These are phyloP conservation scores for Rhombomys opimus DNA, from an alignment of 2,113 vertebrate genomes.

Conservation along the genomic window DNA sequence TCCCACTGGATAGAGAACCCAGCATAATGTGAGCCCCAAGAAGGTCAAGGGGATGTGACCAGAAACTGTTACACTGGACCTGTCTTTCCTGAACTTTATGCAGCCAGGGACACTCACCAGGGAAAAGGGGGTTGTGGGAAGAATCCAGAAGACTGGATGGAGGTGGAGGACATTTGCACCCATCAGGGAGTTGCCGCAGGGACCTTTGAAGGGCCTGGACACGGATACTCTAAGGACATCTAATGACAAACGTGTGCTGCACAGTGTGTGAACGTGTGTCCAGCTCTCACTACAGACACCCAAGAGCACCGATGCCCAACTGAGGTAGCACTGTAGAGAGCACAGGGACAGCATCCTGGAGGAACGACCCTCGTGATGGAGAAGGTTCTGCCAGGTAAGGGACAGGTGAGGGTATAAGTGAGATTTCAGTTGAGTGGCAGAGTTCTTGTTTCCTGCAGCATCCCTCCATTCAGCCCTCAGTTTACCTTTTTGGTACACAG, in stretches of 20 bases:
- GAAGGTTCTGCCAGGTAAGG: background rate
- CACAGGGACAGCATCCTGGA: background rate
- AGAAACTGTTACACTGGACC: background rate
- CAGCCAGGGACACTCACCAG: background rate
- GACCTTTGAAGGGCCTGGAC: background rate
- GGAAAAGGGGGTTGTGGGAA: background rate
- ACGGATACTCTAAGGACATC: background rate
- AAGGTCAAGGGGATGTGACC: background rate
- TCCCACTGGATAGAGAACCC: background rate
- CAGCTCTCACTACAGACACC: background rate
- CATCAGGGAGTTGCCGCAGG: background rate
- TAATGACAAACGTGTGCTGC: background rate
- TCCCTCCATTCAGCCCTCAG: background rate
- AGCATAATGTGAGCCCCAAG: background rate
- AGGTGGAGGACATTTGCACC: too few species aligned
- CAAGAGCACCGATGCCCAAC: background rate
- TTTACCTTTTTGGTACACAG: background rate
- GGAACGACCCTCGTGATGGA: background rate
- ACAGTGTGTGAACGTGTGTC: background rate
- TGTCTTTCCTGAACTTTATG: background rate
- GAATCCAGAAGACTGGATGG: background rate
- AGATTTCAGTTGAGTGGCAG: background rate
- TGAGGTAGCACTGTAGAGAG: background rate
- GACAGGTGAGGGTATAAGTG: background rate
- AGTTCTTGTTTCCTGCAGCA: background rate